Conservation (phyloP, 2,797 vertebrate genomes). For the Parotocinclus haroldoi region DNA sequence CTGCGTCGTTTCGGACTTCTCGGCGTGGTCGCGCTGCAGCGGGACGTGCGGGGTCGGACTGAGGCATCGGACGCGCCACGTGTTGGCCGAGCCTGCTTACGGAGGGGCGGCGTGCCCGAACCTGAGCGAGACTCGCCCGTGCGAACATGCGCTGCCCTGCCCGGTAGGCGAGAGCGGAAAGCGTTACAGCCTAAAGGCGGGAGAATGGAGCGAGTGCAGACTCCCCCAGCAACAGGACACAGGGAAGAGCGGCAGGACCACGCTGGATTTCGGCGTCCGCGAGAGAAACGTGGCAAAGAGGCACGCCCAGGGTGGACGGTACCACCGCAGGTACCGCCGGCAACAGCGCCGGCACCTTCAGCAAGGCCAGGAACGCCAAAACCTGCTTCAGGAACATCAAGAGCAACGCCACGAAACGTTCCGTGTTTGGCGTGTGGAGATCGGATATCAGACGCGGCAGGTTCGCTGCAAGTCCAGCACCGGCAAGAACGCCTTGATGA, state of each 20-base stretch:
- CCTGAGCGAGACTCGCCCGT: constrained; percentile 82
- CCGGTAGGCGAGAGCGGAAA: constrained; percentile 75
- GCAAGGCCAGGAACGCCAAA: constrained; percentile 47
- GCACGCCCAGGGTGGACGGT: constrained; percentile 50
- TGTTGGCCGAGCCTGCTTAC: constrained; percentile 83
- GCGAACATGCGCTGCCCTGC: constrained; percentile 65
- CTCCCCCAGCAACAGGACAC: constrained; percentile 73
- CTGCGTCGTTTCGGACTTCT: constrained; percentile 89
- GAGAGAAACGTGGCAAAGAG: constrained; percentile 69
- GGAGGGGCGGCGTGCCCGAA: constrained; percentile 86
- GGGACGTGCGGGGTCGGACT: constrained; percentile 70
- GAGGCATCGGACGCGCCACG: constrained; percentile 79
- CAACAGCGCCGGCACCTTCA: constrained; percentile 29
- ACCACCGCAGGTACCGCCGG: not conserved
- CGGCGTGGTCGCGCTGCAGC: constrained; percentile 82
- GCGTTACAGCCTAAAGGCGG: constrained; percentile 87
- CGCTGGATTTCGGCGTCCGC: constrained; percentile 71
- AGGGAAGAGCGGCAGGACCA: constrained; percentile 66
- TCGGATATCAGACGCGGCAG: constrained; percentile 87
- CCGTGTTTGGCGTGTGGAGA: constrained; percentile 72
- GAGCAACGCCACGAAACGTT: constrained; percentile 46
- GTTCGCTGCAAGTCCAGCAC: constrained; percentile 84
- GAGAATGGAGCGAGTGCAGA: constrained; percentile 83
- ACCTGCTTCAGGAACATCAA: constrained; percentile 45
- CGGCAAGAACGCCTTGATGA: constrained; percentile 78